Percentiles rank a stretch among this genome's conserved stretches.
Evolutionary conservation across 2,113 vertebrate species (phyloP).

Genomic region (Elgaria multicarinata): DNA sequence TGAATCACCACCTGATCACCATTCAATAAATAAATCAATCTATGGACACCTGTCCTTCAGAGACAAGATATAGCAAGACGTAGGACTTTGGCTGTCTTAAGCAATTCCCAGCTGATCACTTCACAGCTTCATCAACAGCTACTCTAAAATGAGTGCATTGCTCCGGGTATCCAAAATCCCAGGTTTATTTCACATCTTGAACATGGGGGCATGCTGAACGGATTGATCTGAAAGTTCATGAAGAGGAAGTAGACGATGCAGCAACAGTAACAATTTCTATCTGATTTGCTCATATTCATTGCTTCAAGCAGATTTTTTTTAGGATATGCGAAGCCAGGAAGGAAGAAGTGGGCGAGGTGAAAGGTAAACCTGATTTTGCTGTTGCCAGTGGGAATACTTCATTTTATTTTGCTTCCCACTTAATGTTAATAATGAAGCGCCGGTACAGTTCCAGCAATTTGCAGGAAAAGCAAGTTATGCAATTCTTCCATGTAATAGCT

Average conservation of each 20-base stretch:
- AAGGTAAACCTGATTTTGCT: conserved; percentile 53
- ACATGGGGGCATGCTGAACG: neutral
- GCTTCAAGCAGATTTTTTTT: conserved; percentile 53
- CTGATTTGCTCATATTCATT: neutral
- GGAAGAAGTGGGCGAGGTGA: conserved; percentile 57
- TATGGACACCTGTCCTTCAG: neutral
- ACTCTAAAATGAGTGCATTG: neutral
- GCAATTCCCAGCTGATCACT: neutral
- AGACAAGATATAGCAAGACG: neutral
- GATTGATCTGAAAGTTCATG: neutral
- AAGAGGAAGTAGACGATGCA: neutral
- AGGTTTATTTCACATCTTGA: neutral
- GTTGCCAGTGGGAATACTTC: conserved; percentile 58
- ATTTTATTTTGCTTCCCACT: conserved; percentile 57
- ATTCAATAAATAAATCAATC: neutral
- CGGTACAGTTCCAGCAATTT: conserved; percentile 54
- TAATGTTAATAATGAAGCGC: conserved; percentile 71
- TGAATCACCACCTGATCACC: neutral
- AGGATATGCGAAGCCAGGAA: neutral
- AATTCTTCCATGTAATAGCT: conserved; percentile 67
- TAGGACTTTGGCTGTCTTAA: neutral
- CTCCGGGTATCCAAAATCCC: neutral
- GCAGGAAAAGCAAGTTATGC: conserved; percentile 65
- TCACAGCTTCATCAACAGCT: neutral
- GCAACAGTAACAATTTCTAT: neutral